These are phyloP conservation scores for Dryobota labecula DNA, from an alignment of 2,888 invertebrate genomes.

Conservation along the genomic window DNA sequence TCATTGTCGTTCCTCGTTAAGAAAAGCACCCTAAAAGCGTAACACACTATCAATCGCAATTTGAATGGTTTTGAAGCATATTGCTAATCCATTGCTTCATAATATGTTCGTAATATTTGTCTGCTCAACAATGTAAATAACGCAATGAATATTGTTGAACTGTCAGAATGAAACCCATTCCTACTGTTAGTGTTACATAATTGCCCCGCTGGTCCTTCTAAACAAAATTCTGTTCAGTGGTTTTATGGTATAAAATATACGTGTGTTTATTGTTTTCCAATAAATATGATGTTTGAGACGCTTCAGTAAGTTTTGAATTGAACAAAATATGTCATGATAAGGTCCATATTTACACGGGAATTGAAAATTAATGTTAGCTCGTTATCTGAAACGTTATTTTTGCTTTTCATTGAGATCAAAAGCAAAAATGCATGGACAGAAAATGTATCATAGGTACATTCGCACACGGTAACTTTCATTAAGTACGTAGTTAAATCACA, in stretches of 20 bases:
- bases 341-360: not conserved
- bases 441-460: not conserved
- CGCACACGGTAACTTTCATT: not conserved
- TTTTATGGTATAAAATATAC: conserved; percentile 1
- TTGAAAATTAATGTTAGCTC: not conserved
- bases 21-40: no score
- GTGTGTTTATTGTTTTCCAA: conserved; percentile 43
- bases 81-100: no score
- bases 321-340: conserved; percentile 20
- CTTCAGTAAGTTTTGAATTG: conserved; percentile 4
- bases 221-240: not conserved
- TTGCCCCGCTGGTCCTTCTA: no score
- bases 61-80: no score
- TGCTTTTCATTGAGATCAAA: not conserved
- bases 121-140: no score
- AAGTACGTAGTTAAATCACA: not conserved
- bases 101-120: no score
- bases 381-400: not conserved
- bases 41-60: no score
- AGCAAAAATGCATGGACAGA: not conserved
- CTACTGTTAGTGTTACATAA: no score
- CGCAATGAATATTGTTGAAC: no score
- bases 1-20: no score
- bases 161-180: no score
- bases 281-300: conserved; percentile 27